Percentiles rank a stretch among this genome's conserved stretches.
Evolutionary conservation across 2,888 invertebrate species (phyloP).

Genomic region (Drosophila helvetica): DNA sequence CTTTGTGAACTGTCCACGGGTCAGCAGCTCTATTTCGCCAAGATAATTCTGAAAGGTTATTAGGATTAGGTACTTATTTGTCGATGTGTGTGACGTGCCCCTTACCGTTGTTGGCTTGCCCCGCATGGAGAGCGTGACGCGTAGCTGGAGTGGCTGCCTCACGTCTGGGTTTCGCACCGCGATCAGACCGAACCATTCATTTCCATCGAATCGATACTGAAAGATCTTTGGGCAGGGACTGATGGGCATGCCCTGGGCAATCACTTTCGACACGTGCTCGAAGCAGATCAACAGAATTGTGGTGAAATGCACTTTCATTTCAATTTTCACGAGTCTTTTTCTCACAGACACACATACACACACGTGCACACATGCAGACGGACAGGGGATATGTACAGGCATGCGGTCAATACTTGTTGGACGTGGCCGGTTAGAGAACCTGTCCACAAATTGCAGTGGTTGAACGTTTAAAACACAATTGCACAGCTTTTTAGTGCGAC

Average conservation of each 20-base stretch:
- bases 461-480: neutral
- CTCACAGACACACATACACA: slow-evolving; percentile 3
- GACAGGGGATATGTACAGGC: neutral
- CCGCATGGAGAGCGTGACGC: slow-evolving; percentile 80
- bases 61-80: neutral
- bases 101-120: slow-evolving; percentile 82
- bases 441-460: neutral
- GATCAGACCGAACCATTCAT: slow-evolving; percentile 83
- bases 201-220: slow-evolving; percentile 84
- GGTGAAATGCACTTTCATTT: slow-evolving; percentile 56
- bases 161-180: slow-evolving; percentile 80
- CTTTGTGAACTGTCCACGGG: slow-evolving; percentile 81
- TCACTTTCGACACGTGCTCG: slow-evolving; percentile 60
- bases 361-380: neutral
- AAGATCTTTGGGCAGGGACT: slow-evolving; percentile 83
- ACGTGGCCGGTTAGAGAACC: neutral
- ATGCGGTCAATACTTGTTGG: neutral
- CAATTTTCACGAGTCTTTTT: slow-evolving; percentile 1
- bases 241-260: slow-evolving; percentile 78
- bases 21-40: slow-evolving; percentile 86
- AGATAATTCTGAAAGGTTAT: slow-evolving; percentile 85
- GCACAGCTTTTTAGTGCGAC: neutral
- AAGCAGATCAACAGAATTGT: slow-evolving; percentile 59
- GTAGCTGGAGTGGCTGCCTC: slow-evolving; percentile 74
- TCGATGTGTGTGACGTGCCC: neutral